Evolutionary conservation across 2,113 vertebrate species (phyloP), one percentile per base, ranked within the genome.

Genomic region (Barbus barbus): DNA sequence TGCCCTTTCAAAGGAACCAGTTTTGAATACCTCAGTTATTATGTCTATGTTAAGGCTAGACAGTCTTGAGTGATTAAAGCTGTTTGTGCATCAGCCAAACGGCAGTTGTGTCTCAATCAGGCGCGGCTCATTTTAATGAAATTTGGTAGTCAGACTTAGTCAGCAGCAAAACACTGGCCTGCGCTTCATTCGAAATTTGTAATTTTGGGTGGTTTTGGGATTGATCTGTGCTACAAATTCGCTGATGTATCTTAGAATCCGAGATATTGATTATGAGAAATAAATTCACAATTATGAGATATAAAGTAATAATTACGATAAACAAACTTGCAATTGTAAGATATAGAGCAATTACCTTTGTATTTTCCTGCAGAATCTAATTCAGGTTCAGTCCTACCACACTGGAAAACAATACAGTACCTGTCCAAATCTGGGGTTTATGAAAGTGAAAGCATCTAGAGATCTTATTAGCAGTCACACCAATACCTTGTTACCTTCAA

Each of bases 401-500:
- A 81, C 60, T 41, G 31, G 58, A 44, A 44, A n/a, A 1, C 38
- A 38, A 38, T 38, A 38, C 38, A 38, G 38, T 38, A 38, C 38
- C 38, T 38, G 38, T 38, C 38, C 8, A 38, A 38, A 38, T 38
- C 38, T 38, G 38, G 38, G 56, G 44, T 83, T 78, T 86, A 69
- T 46, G 33, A 72, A 36, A 33, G 72, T 36, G 73, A 81, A 71
- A 61, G 31, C 58, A 86, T 83, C 85, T 84, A 44, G 87, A 86
- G 85, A 86, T 83, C 85, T 85, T 61, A 71, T 86, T 86, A 84
- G 33, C 48, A 75, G 33, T 85, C 76, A 67, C 46, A 36, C 36
- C 18, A 78, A 77, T 36, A 73, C 24, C 75, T 38, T 71, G 26
- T 26, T n/a, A n/a, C n/a, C n/a, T n/a, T n/a, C n/a, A n/a, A n/a